Percentiles rank a stretch among this genome's conserved stretches.
Conservation (phyloP, 2,113 vertebrate genomes). For the Microcebus lehilahytsara region DNA sequence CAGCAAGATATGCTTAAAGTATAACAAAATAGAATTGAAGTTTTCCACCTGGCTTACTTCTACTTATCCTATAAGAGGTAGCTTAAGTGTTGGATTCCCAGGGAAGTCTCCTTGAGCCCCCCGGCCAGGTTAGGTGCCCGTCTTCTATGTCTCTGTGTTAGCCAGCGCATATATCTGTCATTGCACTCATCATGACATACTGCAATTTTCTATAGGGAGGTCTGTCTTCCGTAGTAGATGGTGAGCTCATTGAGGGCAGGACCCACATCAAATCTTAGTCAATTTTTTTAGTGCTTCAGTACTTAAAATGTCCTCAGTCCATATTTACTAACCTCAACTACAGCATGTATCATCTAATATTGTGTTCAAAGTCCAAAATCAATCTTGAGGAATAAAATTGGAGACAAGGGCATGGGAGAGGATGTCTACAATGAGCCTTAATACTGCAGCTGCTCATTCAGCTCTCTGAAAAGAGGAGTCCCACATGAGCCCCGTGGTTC, state of each 20-base stretch:
- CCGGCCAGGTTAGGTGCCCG: background rate
- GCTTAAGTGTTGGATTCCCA: background rate
- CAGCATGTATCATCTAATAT: background rate
- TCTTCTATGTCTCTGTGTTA: background rate
- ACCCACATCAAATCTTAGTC: background rate
- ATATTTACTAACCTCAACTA: background rate
- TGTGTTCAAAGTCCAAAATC: slow-evolving; percentile 5
- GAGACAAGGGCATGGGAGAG: background rate
- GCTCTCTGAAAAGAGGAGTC: background rate
- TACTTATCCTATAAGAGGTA: background rate
- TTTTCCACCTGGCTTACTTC: background rate
- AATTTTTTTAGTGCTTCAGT: background rate
- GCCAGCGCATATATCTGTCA: background rate
- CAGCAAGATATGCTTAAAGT: background rate
- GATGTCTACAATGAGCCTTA: background rate
- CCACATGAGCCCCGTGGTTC: background rate
- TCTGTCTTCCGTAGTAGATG: background rate
- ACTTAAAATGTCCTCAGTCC: background rate
- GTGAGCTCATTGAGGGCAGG: background rate
- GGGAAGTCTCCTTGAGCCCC: background rate
- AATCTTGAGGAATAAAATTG: background rate
- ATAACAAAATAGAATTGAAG: background rate
- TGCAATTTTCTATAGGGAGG: background rate
- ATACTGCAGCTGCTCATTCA: background rate
- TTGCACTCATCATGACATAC: background rate